phyloP scores from a whole-genome alignment of 2,113 vertebrate species.

The Vireo altiloquus region DNA sequence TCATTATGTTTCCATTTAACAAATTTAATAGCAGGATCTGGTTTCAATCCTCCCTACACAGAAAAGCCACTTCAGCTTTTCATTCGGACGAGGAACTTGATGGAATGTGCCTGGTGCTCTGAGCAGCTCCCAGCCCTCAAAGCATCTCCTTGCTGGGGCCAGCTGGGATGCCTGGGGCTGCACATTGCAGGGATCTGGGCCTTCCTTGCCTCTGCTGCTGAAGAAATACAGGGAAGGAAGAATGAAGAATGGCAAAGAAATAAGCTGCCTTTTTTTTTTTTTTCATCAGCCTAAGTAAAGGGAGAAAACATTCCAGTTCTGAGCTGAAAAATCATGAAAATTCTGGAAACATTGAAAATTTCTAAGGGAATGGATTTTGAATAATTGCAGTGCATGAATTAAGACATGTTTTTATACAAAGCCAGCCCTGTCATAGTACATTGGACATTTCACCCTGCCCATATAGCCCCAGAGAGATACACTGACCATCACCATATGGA shows the following conservation, averaged over 20 bases:
- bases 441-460: background rate
- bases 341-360: background rate
- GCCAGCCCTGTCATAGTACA: background rate
- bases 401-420: background rate
- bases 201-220: background rate
- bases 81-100: background rate
- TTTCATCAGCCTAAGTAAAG: background rate
- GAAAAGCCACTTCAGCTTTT: slow-evolving; percentile 29
- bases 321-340: background rate
- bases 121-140: background rate
- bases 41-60: slow-evolving; percentile 28
- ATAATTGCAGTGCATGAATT: background rate
- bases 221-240: background rate
- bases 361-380: background rate
- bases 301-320: background rate
- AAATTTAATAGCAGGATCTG: slow-evolving; percentile 47
- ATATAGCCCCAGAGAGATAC: background rate
- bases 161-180: background rate
- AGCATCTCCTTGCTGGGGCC: background rate
- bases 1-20: background rate
- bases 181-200: background rate
- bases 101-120: slow-evolving; percentile 15
- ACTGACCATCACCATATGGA: fast-evolving
- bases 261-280: fast-evolving
- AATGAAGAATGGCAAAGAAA: background rate